Percentiles rank a stretch among this genome's conserved stretches.
Evolutionary conservation across 35 echinoderm and acorn worm genomes (phyloP).

Genomic region (Apostichopus parvimensis): DNA sequence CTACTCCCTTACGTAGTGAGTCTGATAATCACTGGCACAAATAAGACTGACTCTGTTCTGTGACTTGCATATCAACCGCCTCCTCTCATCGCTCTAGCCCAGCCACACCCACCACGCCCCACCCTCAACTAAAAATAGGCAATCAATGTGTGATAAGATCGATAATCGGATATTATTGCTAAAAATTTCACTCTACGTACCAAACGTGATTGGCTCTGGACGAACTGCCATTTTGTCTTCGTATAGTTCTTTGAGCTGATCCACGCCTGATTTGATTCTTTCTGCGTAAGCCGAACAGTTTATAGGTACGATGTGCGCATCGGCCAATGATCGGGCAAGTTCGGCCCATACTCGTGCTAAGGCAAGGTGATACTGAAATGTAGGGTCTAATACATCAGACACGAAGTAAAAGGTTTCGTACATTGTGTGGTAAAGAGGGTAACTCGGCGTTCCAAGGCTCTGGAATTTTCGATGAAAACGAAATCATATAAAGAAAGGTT

Average conservation of each 20-base stretch:
- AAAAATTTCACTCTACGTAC: conserved; percentile 44
- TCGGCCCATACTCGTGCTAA: conserved; percentile 79
- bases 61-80: too few species aligned
- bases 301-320: conserved; percentile 82
- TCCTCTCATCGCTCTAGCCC: too few species aligned
- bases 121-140: too few species aligned
- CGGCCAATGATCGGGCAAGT: conserved; percentile 72
- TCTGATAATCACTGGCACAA: too few species aligned
- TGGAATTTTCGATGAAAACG: background rate
- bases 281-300: conserved; percentile 67
- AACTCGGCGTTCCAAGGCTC: conserved; percentile 50
- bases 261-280: conserved; percentile 56
- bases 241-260: conserved; percentile 65
- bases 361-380: conserved; percentile 79
- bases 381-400: conserved; percentile 64
- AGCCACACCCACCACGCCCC: too few species aligned
- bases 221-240: conserved; percentile 62
- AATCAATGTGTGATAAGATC: too few species aligned
- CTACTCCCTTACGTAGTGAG: too few species aligned
- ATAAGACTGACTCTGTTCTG: too few species aligned
- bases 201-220: conserved; percentile 82
- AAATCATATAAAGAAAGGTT: background rate
- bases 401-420: conserved; percentile 91
- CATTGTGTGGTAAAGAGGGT: conserved; percentile 92
- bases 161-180: too few species aligned